A percentile compares a stretch with the other conserved stretches of the same genome.
These are phyloP conservation scores for Hipparchia sbordonii DNA, from an alignment of 2,888 invertebrate species.

Conservation along the genomic window DNA sequence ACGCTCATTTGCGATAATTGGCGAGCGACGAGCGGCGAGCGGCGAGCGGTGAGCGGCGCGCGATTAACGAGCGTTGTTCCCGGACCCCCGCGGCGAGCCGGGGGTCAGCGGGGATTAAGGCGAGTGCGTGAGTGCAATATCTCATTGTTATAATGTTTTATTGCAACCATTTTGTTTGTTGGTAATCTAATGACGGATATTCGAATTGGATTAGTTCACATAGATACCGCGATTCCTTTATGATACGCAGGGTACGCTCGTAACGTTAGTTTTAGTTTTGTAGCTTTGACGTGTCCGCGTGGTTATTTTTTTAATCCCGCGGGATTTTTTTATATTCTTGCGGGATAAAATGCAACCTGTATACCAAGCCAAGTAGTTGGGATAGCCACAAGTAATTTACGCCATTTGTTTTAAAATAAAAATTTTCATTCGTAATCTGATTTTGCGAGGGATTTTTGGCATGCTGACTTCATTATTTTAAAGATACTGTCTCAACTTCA, in stretches of 20 bases:
- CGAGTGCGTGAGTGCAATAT: not conserved
- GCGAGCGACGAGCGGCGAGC: constrained; percentile 33
- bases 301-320: too few species aligned
- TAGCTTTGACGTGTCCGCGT: too few species aligned
- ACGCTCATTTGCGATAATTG: constrained; percentile 34
- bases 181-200: constrained; percentile 15
- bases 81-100: constrained; percentile 60
- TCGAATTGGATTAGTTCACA: constrained; percentile 22
- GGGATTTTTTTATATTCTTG: too few species aligned
- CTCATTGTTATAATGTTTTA: constrained; percentile 14
- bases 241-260: not conserved
- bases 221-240: not conserved
- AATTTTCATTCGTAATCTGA: too few species aligned
- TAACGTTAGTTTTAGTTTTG: too few species aligned
- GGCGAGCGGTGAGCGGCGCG: constrained; percentile 57
- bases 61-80: constrained; percentile 60
- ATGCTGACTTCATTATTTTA: too few species aligned
- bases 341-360: too few species aligned
- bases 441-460: too few species aligned
- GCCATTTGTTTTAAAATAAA: too few species aligned
- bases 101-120: not conserved
- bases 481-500: too few species aligned
- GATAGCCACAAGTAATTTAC: too few species aligned
- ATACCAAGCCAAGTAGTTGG: too few species aligned
- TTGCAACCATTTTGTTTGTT: constrained; percentile 2